Conservation (phyloP, 2,888 invertebrate genomes). For the Ischnus inquisitorius region DNA sequence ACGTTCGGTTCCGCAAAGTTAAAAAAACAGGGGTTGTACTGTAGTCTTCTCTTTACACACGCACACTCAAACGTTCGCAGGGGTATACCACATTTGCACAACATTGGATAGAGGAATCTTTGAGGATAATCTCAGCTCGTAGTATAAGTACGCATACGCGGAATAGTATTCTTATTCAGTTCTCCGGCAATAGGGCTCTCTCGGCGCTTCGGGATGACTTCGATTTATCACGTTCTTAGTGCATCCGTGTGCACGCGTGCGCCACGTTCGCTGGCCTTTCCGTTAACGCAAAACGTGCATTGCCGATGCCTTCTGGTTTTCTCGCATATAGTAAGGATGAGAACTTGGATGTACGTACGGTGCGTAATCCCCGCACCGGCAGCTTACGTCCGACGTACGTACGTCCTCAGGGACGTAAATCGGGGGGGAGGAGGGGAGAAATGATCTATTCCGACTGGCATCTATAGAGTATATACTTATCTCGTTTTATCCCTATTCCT, state of each 20-base stretch:
- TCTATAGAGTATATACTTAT: slow-evolving; percentile 61
- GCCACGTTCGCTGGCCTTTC: slow-evolving; percentile 43
- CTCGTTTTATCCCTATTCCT: slow-evolving; percentile 39
- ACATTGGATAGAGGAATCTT: slow-evolving; percentile 77
- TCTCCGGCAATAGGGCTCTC: slow-evolving; percentile 55
- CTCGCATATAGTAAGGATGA: slow-evolving; percentile 50
- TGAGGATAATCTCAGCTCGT: slow-evolving; percentile 80
- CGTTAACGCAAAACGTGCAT: slow-evolving; percentile 59
- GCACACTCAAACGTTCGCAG: slow-evolving; percentile 4
- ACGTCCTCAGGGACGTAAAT: slow-evolving; percentile 61
- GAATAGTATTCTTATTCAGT: slow-evolving; percentile 79
- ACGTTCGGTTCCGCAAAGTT: no score
- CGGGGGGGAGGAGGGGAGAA: slow-evolving; percentile 36
- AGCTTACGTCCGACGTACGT: slow-evolving; percentile 62
- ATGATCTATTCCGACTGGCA: slow-evolving; percentile 63
- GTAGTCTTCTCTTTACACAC: slow-evolving; percentile 34
- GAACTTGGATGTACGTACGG: slow-evolving; percentile 54
- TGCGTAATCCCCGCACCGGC: slow-evolving; percentile 70
- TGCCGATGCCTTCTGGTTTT: slow-evolving; percentile 35
- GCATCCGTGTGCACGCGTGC: not conserved
- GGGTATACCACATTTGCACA: slow-evolving; percentile 27
- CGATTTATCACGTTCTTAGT: slow-evolving; percentile 71
- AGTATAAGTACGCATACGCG: slow-evolving; percentile 39
- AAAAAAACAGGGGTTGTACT: no score
- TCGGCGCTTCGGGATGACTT: slow-evolving; percentile 45